These are phyloP conservation scores for Tetramorium bicarinatum DNA, from an alignment of 2,888 invertebrate genomes.

Conservation along the genomic window DNA sequence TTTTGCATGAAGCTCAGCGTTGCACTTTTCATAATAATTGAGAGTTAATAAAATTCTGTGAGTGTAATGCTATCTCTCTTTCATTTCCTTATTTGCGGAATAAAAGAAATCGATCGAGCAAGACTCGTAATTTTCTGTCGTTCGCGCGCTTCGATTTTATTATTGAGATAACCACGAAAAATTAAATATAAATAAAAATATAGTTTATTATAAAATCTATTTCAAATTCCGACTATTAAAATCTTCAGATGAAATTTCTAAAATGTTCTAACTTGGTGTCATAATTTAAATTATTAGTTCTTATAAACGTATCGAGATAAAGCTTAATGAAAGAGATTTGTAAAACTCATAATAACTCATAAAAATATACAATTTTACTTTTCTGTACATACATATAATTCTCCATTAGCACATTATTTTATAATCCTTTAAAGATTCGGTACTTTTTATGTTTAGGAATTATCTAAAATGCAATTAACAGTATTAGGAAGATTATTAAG, in stretches of 20 bases:
- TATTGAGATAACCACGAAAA: not conserved
- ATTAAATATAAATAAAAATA: not conserved
- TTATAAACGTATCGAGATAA: not conserved
- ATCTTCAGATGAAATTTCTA: not conserved
- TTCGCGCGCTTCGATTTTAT: slow-evolving; percentile 52
- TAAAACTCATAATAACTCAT: not conserved
- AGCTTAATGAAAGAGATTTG: not conserved
- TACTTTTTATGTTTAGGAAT: not conserved
- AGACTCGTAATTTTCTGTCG: slow-evolving; percentile 52
- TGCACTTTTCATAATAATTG: slow-evolving; percentile 37
- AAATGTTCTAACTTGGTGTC: not conserved
- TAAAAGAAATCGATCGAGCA: slow-evolving; percentile 34
- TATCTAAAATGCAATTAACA: slow-evolving; percentile 25
- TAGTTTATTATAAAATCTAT: not conserved
- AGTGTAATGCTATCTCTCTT: slow-evolving; percentile 34
- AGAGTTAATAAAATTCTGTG: slow-evolving; percentile 47
- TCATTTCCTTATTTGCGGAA: slow-evolving; percentile 21
- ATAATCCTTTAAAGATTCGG: slow-evolving; percentile 18
- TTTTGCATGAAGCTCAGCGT: not conserved
- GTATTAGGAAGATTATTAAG: slow-evolving; percentile 44
- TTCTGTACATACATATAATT: slow-evolving; percentile 1
- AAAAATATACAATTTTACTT: slow-evolving; percentile 17
- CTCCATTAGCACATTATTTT: not conserved
- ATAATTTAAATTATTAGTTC: slow-evolving; percentile 20
- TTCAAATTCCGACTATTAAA: not conserved